These are phyloP conservation scores for Pontoporia blainvillei DNA, from an alignment of 2,113 vertebrate genomes.

Conservation along the genomic window DNA sequence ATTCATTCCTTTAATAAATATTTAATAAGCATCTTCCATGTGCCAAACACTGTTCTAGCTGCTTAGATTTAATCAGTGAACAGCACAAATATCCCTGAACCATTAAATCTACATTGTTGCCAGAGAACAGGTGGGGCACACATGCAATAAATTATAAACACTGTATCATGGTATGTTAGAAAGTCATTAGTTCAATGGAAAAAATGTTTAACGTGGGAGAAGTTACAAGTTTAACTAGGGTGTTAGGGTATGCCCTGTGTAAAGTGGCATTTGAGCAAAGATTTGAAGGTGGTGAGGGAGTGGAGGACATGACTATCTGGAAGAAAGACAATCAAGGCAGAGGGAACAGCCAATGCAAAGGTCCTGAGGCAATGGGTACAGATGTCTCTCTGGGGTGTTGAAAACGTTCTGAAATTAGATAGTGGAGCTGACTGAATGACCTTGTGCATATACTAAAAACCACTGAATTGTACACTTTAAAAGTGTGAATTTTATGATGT, in stretches of 20 bases:
- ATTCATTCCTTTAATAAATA: not conserved
- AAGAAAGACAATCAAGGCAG: not conserved
- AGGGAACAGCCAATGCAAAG: not conserved
- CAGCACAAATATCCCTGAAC: not conserved
- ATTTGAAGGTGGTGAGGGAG: not conserved
- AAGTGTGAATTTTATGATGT: not conserved
- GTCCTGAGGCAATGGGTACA: too few species aligned
- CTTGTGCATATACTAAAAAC: not conserved
- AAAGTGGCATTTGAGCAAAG: not conserved
- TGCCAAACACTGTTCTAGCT: not conserved
- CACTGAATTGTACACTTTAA: not conserved
- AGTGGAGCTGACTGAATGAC: not conserved
- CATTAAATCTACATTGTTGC: too few species aligned
- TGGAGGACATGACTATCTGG: not conserved
- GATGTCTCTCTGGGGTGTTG: too few species aligned
- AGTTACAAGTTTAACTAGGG: not conserved
- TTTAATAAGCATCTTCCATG: not conserved
- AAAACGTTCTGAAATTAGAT: not conserved
- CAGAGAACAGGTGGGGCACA: not conserved
- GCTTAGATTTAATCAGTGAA: not conserved
- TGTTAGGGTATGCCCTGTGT: not conserved
- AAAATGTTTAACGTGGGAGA: not conserved
- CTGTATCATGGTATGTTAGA: not conserved
- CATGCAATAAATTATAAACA: not conserved
- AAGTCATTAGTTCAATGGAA: not conserved